Percentiles rank a stretch among this genome's conserved stretches.
Conservation (phyloP, 2,888 invertebrate species). For the Chrysomela aeneicollis region DNA sequence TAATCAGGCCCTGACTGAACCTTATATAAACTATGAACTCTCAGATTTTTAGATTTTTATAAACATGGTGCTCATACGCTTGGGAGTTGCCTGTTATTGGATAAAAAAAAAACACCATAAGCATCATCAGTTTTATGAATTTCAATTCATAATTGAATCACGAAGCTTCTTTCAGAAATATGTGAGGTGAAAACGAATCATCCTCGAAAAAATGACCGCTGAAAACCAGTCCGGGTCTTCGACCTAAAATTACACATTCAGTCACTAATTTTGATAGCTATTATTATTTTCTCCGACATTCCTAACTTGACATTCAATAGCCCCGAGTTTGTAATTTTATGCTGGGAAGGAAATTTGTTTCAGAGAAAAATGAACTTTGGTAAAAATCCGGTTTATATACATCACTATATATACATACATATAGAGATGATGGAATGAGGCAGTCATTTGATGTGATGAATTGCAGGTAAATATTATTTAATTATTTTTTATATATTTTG, state of each 20-base stretch:
- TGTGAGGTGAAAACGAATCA: constrained; percentile 1
- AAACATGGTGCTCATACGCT: too few species aligned
- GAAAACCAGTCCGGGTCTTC: constrained; percentile 33
- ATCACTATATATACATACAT: too few species aligned
- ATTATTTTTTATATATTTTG: too few species aligned
- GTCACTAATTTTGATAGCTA: constrained; percentile 28
- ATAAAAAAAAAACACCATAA: too few species aligned
- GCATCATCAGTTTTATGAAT: too few species aligned
- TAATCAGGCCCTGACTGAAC: too few species aligned
- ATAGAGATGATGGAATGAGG: not conserved
- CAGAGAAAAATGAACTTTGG: constrained; percentile 5
- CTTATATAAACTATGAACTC: too few species aligned
- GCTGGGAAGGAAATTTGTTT: not conserved
- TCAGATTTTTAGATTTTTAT: too few species aligned
- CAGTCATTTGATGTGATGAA: not conserved
- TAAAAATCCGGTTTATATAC: not conserved
- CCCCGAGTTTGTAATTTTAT: not conserved
- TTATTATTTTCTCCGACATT: constrained; percentile 23
- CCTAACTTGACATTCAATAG: not conserved
- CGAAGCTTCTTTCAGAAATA: not conserved
- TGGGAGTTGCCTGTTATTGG: too few species aligned
- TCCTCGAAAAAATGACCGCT: constrained; percentile 18
- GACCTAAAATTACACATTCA: constrained; percentile 27
- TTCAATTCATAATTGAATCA: too few species aligned
- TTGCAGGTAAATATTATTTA: too few species aligned